Evolutionary conservation across 2,797 vertebrate species (phyloP).

Genomic region (Pterois miles): DNA sequence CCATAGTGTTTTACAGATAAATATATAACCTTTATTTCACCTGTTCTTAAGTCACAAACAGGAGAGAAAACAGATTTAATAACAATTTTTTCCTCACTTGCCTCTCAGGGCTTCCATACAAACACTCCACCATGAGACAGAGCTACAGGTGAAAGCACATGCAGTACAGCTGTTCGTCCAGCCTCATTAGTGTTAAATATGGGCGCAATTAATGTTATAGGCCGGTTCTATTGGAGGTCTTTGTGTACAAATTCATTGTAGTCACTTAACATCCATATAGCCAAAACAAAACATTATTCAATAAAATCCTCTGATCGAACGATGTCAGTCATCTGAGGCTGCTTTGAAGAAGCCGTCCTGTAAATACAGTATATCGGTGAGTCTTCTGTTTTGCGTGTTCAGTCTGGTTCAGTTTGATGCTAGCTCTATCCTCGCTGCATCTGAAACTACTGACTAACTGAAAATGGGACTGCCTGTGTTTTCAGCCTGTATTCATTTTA

Average conservation of each 20-base stretch:
- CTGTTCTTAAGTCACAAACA: neutral
- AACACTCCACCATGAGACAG: neutral
- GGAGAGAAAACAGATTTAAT: neutral
- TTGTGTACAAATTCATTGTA: no score
- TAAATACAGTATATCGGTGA: neutral
- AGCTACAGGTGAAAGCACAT: neutral
- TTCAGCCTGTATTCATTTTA: neutral
- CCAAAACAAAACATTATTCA: neutral
- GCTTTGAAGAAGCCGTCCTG: neutral
- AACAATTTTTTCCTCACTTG: neutral
- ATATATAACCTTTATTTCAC: neutral
- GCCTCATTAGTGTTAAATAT: neutral
- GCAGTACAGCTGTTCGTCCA: neutral
- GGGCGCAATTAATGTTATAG: neutral
- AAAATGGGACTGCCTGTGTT: neutral
- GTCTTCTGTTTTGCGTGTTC: neutral
- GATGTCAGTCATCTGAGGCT: neutral
- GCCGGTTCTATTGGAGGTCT: neutral
- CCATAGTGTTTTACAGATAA: neutral
- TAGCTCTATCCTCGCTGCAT: neutral
- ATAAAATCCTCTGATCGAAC: neutral
- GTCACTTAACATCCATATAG: no score
- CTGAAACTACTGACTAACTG: neutral
- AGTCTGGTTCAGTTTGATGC: neutral
- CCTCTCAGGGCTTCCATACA: neutral